These are phyloP conservation scores for Epistrophella euchroma DNA, from an alignment of 2,888 invertebrate species.

Conservation along the genomic window DNA sequence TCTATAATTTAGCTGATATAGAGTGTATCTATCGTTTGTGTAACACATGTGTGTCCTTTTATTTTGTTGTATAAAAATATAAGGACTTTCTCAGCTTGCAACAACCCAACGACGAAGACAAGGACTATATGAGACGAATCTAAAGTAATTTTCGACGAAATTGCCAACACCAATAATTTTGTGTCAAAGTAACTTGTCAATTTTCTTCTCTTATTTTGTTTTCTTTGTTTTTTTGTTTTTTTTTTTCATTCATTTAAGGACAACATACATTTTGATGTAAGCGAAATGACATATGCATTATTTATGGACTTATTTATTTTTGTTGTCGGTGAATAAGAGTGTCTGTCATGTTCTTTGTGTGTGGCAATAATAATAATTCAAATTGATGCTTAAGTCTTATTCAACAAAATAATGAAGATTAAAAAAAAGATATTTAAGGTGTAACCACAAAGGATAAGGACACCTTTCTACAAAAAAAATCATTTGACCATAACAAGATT, in stretches of 20 bases:
- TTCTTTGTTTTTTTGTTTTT: background rate
- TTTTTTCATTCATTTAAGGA: slow-evolving; percentile 13
- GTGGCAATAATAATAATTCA: slow-evolving; percentile 42
- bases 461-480: background rate
- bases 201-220: slow-evolving; percentile 21
- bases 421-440: background rate
- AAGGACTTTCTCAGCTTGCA: background rate
- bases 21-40: slow-evolving; percentile 27
- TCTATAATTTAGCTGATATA: slow-evolving; percentile 65
- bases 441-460: slow-evolving; percentile 1
- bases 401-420: slow-evolving; percentile 6
- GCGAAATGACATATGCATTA: slow-evolving; percentile 68
- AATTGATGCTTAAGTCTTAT: slow-evolving; percentile 42
- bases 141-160: slow-evolving; percentile 62
- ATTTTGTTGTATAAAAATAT: slow-evolving; percentile 18
- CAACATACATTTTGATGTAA: slow-evolving; percentile 13
- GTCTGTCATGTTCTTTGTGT: slow-evolving; percentile 10
- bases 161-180: slow-evolving; percentile 73
- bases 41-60: slow-evolving; percentile 65
- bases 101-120: background rate
- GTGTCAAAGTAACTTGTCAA: slow-evolving; percentile 67
- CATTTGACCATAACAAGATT: slow-evolving; percentile 2
- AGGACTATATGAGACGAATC: slow-evolving; percentile 38
- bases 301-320: slow-evolving; percentile 45
- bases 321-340: slow-evolving; percentile 41